Evolutionary conservation across 2,113 vertebrate genomes (phyloP).

Genomic region (Uria aalge): DNA sequence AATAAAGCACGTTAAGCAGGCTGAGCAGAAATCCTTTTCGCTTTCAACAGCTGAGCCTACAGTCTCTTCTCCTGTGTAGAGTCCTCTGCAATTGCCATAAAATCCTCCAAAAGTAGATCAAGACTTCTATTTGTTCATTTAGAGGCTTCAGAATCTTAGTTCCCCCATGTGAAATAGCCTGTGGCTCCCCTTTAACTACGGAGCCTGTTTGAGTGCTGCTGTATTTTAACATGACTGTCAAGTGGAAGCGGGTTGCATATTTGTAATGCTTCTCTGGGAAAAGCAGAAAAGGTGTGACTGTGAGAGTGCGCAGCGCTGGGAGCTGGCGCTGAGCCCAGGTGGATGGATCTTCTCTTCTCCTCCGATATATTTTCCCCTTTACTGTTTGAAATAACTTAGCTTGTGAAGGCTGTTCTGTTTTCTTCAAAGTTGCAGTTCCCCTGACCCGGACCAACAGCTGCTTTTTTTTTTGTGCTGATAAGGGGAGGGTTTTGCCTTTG

Average conservation of each 20-base stretch:
- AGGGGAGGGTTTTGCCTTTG: neutral
- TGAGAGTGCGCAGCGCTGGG: fast-evolving
- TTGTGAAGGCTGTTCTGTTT: neutral
- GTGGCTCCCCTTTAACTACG: neutral
- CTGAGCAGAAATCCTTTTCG: constrained; percentile 13
- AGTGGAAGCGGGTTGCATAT: neutral
- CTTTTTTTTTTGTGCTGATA: neutral
- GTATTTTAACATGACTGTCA: neutral
- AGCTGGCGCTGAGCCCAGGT: neutral
- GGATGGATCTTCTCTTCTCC: neutral
- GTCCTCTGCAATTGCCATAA: neutral
- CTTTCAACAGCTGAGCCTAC: neutral
- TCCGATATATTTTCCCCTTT: neutral
- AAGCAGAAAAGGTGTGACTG: neutral
- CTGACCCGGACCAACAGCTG: neutral
- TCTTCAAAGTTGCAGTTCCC: neutral
- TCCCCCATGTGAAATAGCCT: neutral
- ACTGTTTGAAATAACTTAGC: constrained; percentile 7
- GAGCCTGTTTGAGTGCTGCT: neutral
- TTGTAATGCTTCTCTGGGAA: neutral
- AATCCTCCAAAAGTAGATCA: neutral
- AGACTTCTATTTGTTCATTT: neutral
- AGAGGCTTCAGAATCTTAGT: neutral
- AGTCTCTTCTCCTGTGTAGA: neutral
- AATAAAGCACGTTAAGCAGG: neutral